These are phyloP conservation scores for Miltochrista miniata DNA, from an alignment of 2,888 invertebrate species.

Conservation along the genomic window DNA sequence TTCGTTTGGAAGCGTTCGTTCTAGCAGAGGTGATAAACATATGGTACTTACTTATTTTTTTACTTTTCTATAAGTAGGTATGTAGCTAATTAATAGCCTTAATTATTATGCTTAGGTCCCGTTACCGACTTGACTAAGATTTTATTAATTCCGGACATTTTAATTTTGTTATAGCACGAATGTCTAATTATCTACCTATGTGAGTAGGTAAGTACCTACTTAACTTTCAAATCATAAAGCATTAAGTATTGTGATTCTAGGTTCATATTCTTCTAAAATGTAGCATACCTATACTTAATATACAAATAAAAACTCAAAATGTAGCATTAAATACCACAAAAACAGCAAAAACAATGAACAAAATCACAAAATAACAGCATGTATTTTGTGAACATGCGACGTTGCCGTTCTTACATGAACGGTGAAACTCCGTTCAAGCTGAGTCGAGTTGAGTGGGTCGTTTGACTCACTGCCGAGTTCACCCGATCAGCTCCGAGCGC, in stretches of 20 bases:
- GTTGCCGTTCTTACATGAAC: conserved; percentile 75
- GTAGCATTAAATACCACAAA: not conserved
- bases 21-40: not conserved
- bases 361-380: conserved; percentile 25
- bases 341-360: not conserved
- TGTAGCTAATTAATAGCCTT: too few relatives aligned
- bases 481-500: conserved; percentile 49
- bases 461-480: conserved; percentile 49
- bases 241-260: not conserved
- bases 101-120: too few relatives aligned
- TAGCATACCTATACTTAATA: too few relatives aligned
- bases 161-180: not conserved
- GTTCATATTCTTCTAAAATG: not conserved
- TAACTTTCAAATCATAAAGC: not conserved
- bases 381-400: conserved; percentile 47
- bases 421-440: conserved; percentile 29
- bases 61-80: too few relatives aligned
- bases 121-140: too few relatives aligned
- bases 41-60: not conserved
- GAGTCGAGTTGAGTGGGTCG: conserved; percentile 53
- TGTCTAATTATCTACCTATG: too few relatives aligned
- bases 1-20: not conserved
- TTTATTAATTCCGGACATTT: too few relatives aligned
- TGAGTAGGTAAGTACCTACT: too few relatives aligned
- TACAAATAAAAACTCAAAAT: not conserved